phyloP scores from a whole-genome alignment of 2,113 vertebrate genomes.

The Pollimyrus isidori region DNA sequence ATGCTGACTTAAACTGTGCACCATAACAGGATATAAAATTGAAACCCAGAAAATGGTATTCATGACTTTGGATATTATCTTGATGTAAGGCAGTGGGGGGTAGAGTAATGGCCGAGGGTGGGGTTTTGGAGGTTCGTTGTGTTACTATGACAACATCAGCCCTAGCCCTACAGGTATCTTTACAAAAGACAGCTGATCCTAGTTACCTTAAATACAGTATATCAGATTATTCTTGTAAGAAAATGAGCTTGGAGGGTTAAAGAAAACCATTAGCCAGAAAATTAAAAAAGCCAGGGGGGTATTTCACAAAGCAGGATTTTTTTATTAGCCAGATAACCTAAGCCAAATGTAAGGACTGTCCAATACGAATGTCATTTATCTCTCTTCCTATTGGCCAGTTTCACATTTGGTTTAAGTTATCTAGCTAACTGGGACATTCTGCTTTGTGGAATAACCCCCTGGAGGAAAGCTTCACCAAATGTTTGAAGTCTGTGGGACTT shows the following conservation, averaged over 20 bases:
- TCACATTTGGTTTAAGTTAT: neutral
- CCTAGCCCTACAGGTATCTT: neutral
- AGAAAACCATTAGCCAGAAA: neutral
- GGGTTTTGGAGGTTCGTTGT: neutral
- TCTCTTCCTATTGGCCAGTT: neutral
- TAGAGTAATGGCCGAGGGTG: neutral
- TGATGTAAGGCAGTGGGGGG: neutral
- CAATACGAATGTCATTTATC: neutral
- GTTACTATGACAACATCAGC: neutral
- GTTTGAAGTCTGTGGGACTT: neutral
- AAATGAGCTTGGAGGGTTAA: neutral
- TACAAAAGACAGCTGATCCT: neutral
- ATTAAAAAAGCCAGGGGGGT: neutral
- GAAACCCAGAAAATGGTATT: slow-evolving; percentile 15
- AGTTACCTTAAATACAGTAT: neutral
- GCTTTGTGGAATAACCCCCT: neutral
- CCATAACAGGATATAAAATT: neutral
- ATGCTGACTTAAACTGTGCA: neutral
- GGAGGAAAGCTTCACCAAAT: neutral
- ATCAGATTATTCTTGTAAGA: neutral
- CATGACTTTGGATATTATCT: slow-evolving; percentile 14
- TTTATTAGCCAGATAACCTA: neutral
- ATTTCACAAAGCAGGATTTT: neutral
- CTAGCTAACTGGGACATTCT: neutral
- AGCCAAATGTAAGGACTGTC: neutral